Evolutionary conservation across 2,797 vertebrate species (phyloP), one percentile per base, ranked within the genome.

Genomic region (Octomys mimax): DNA sequence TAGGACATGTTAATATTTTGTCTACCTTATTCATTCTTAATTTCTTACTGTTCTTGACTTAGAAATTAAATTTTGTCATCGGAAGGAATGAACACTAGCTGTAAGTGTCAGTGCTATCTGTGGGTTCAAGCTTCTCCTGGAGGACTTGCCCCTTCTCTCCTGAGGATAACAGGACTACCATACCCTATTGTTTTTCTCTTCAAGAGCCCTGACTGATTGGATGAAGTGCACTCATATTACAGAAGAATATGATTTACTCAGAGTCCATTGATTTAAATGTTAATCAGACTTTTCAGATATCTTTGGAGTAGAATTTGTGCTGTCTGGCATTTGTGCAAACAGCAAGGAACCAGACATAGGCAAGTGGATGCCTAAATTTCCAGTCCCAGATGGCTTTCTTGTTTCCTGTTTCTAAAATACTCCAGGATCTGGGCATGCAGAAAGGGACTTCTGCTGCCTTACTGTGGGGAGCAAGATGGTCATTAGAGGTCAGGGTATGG

Each of bases 401-500:
- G 18, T 62, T 62, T 39, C 59, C n/a, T 31, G 39, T 18, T 59
- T 36, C 14, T 36, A 36, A 49, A 62, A 52, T 3, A 39, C 10
- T 26, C 42, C 42, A 91, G 36, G 28, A 8, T n/a, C 14, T 46
- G 52, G 12, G 13, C 19, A 33, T 0, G 31, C 7, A 42, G 24
- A 28, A 11, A 6, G 24, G 77, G n/a, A 14, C 57, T 71, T 26
- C n/a, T 59, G 62, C 19, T 49, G 64, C 46, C 13, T 49, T 33
- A 22, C 46, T 18, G 36, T 2, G 5, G 42, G 28, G 49, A 19
- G 66, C 66, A 73, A 82, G 28, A 28, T 8, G 1, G 5, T 39
- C 16, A 12, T 39, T 62, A 4, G 0, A 16, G 33, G 26, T 4
- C 13, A 22, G 16, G 52, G 4, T 36, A 4, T 6, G 42, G 18